These are phyloP conservation scores for Tethya wilhelma DNA, from an alignment of 37 sponge, comb jelly and placozoan species.

Conservation along the genomic window DNA sequence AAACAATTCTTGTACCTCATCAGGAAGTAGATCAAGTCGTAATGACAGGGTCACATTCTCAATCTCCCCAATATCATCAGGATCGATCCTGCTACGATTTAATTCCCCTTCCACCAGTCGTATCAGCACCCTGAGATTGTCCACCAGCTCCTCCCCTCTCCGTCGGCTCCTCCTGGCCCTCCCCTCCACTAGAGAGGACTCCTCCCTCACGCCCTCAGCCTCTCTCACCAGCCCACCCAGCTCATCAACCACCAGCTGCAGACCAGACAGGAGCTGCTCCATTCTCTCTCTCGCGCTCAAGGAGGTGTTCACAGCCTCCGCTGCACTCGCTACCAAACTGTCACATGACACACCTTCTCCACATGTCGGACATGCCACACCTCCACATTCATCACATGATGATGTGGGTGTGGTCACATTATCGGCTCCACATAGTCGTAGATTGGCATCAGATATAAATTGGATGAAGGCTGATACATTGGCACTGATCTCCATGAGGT, in stretches of 20 bases:
- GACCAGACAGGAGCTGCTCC: neutral
- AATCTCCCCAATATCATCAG: constrained; percentile 24
- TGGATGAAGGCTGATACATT: no score
- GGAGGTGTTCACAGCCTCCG: neutral
- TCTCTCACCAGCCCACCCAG: neutral
- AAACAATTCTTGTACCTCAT: constrained; percentile 14
- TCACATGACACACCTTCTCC: constrained; percentile 19
- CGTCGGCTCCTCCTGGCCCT: neutral
- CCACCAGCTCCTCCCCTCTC: constrained; percentile 2
- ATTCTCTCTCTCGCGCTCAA: no score
- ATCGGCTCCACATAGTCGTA: constrained; percentile 26
- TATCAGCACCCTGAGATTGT: neutral
- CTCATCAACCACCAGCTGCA: neutral
- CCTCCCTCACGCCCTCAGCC: neutral
- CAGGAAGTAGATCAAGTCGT: neutral
- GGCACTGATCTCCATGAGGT: no score
- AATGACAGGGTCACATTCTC: constrained; percentile 51
- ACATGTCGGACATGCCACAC: constrained; percentile 38
- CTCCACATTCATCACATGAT: constrained; percentile 6
- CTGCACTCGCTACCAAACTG: neutral
- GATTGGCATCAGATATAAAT: constrained; percentile 8
- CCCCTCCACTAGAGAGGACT: neutral
- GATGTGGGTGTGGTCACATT: neutral
- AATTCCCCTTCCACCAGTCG: constrained; percentile 16
- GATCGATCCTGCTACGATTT: constrained; percentile 1